Conservation (phyloP, 2,113 vertebrate genomes). For the Corvus moneduloides region DNA sequence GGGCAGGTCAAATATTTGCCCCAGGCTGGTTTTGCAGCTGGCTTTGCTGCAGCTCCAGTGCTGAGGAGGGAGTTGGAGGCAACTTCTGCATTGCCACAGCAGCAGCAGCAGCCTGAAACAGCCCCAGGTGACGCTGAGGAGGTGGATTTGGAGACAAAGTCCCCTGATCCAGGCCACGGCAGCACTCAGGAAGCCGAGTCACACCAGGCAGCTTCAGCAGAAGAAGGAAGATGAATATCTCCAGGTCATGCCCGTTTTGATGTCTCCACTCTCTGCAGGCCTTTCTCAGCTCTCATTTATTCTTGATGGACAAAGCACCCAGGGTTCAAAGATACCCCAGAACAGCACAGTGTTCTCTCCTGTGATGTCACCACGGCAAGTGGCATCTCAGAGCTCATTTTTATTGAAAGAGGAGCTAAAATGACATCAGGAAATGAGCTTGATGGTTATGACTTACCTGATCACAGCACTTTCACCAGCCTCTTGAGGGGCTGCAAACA, state of each 20-base stretch:
- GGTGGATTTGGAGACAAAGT: not conserved
- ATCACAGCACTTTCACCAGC: not conserved
- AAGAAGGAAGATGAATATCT: not conserved
- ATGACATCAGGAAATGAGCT: not conserved
- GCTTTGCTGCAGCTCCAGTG: not conserved
- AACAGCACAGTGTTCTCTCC: not conserved
- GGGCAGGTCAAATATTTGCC: not conserved
- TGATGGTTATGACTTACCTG: not conserved
- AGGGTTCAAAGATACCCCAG: not conserved
- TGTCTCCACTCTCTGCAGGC: not conserved
- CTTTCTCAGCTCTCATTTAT: not conserved
- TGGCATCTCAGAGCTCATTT: not conserved
- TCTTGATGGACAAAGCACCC: not conserved
- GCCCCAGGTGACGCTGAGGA: accelerated
- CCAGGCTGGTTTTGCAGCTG: not conserved
- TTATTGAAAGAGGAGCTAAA: not conserved
- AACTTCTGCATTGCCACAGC: not conserved
- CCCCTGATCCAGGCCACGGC: not conserved
- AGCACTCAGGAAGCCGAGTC: not conserved
- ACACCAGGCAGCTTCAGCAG: not conserved
- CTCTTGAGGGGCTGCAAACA: not conserved
- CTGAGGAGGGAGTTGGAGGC: not conserved
- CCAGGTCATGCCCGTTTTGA: not conserved
- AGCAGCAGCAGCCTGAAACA: not conserved
- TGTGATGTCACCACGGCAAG: not conserved